Conservation (phyloP, 2,797 vertebrate species). For the Helarctos malayanus region DNA sequence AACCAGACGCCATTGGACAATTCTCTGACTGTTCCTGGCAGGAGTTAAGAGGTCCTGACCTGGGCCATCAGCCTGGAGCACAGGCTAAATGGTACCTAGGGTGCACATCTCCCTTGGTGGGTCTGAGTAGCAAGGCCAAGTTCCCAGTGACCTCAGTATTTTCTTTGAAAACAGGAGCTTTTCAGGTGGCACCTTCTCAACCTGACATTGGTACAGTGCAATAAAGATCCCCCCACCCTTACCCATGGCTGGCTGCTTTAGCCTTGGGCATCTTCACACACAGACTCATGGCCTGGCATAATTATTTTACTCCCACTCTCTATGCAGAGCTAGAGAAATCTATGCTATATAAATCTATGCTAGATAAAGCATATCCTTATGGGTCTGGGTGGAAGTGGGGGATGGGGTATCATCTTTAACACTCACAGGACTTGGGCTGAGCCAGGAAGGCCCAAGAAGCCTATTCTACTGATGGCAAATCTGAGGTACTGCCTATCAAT, state of each 20-base stretch:
- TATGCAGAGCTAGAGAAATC: background rate
- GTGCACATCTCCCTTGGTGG: background rate
- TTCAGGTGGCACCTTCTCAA: conserved; percentile 27
- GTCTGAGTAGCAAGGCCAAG: conserved; percentile 13
- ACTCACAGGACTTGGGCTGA: background rate
- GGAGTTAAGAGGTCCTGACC: conserved; percentile 18
- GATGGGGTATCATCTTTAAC: background rate
- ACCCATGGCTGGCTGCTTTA: background rate
- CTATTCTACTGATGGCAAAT: conserved; percentile 31
- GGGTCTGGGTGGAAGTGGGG: background rate
- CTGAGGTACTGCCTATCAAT: background rate
- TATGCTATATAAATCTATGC: background rate
- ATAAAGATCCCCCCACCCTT: conserved; percentile 72
- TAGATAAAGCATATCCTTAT: background rate
- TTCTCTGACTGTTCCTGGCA: conserved; percentile 3
- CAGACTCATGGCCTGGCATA: conserved; percentile 2
- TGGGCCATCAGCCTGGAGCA: conserved; percentile 23
- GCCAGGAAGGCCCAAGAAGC: conserved; percentile 33
- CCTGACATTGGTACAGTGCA: conserved; percentile 75
- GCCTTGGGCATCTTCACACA: conserved; percentile 37
- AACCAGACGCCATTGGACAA: conserved; percentile 20
- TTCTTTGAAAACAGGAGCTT: conserved; percentile 66
- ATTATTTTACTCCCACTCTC: conserved; percentile 23
- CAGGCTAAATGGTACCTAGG: background rate
- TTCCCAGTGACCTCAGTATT: conserved; percentile 33